Base-by-base conservation (phyloP, 2,113 vertebrate genomes). In the Pleuronectes platessa region DNA sequence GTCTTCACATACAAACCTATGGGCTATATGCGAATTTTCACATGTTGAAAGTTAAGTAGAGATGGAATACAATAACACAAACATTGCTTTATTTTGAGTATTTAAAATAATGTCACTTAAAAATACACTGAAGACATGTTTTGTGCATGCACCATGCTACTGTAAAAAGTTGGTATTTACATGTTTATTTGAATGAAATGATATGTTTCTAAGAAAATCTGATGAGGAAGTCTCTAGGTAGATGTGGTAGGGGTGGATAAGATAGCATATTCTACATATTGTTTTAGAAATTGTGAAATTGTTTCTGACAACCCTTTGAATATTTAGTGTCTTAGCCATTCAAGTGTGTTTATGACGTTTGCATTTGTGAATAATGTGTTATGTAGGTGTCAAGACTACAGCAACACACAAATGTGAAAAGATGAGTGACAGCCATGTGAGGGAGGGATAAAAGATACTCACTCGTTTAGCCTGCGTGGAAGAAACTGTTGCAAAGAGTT, bases 381-480 rank as follows among this genome's bases (percentile, higher is more conserved):
- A 64, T 14, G 7, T 26, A 18, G 51, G 31, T 37, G 27, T 24
- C 5, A 42, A 4, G 10, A 31, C 40, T 9, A 49, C 12, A 14
- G 65, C 0, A 40, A 47, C 45, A 47, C 45, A 47, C 45, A 15
- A 14, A 27, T 1, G 24, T 8, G 45, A 60, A 42, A 27, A 27
- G 37, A 67, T 4, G 47, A 47, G 45, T 14, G 45, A 59, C 13
- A 65, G 23, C 13, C 54, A 14, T 4, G 2, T 2, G 18, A 42
- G 47, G 10, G 15, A 69, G 26, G 2, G 35, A 69, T 51, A 2
- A 18, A 61, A 0, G 18, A 40, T 14, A 91, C 93, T 93, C 61
- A 95, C 94, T 74, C 91, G 93, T 78, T 90, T 94, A 24, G 94
- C 92, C 73, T 96, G 97, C 88, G 85, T 96, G 40, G 94, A 87